phyloP scores from a whole-genome alignment of 2,888 invertebrate genomes.

The Platerodrilus igneus region DNA sequence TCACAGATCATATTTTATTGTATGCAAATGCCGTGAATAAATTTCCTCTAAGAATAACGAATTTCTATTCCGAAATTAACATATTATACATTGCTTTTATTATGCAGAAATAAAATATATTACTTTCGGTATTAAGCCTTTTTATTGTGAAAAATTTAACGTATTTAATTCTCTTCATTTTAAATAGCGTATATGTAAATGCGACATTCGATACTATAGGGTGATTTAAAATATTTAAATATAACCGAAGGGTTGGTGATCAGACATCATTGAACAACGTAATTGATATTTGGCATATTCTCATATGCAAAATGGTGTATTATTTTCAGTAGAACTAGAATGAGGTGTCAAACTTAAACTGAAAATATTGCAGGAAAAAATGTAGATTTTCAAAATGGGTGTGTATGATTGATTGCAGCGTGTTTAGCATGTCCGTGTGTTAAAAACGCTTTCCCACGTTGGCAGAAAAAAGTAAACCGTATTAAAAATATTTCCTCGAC shows the following conservation, averaged over 20 bases:
- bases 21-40: conserved; percentile 42
- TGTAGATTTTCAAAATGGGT: too few species aligned
- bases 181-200: conserved; percentile 20
- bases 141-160: conserved; percentile 22
- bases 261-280: too few species aligned
- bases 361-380: too few species aligned
- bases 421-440: too few species aligned
- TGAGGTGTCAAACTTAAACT: too few species aligned
- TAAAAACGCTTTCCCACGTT: too few species aligned
- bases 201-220: conserved; percentile 21
- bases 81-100: conserved; percentile 36
- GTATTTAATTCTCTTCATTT: conserved; percentile 20
- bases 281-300: too few species aligned
- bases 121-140: conserved; percentile 27
- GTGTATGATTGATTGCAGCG: too few species aligned
- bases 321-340: too few species aligned
- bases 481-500: too few species aligned
- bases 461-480: too few species aligned
- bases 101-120: conserved; percentile 29
- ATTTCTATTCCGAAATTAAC: conserved; percentile 45
- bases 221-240: conserved; percentile 16
- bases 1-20: conserved; percentile 44
- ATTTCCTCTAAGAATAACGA: conserved; percentile 42
- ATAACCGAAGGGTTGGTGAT: conserved; percentile 12
- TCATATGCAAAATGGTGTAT: too few species aligned